Conservation (phyloP, 2,797 vertebrate species). For the Scolopax rusticola region DNA sequence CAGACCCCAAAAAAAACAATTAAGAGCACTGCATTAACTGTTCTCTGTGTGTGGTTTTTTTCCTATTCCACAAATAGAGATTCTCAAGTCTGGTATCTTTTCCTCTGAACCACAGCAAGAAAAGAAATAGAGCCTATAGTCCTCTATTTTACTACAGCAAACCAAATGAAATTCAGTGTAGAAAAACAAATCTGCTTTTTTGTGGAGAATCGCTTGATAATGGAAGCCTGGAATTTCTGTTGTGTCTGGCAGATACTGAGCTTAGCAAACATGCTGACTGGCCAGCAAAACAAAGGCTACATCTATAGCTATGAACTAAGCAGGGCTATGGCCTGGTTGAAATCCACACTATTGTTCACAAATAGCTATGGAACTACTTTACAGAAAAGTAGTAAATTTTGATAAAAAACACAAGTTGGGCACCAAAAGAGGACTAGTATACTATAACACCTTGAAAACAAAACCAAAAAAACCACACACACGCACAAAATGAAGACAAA, state of each 20-base stretch:
- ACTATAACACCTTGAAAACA: neutral
- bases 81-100: neutral
- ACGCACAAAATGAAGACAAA: too few species aligned
- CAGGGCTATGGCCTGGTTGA: neutral
- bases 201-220: neutral
- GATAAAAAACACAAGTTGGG: neutral
- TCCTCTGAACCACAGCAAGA: neutral
- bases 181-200: neutral
- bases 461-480: neutral
- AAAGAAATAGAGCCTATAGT: neutral
- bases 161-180: neutral
- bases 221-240: fast-evolving
- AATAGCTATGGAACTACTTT: neutral
- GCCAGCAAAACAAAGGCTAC: neutral
- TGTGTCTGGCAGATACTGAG: neutral
- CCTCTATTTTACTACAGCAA: neutral
- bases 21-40: neutral
- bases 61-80: neutral
- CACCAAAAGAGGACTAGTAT: neutral
- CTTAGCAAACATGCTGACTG: fast-evolving
- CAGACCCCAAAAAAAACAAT: fast-evolving
- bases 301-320: neutral
- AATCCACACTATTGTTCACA: neutral
- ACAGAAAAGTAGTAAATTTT: neutral
- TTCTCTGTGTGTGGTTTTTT: fast-evolving